Conservation (phyloP, 2,113 vertebrate species). For the Sylvia atricapilla region DNA sequence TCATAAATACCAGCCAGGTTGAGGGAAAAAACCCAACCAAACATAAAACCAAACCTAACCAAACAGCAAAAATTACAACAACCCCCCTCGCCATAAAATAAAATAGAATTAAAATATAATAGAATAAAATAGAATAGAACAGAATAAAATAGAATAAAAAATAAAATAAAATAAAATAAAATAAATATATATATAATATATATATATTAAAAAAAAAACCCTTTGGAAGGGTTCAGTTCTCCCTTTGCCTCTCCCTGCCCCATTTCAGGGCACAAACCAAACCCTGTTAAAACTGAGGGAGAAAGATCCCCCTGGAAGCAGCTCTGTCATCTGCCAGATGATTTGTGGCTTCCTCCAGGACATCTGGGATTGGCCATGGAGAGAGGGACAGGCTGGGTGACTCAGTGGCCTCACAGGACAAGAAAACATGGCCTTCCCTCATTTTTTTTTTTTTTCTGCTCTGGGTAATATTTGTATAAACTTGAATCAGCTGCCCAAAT, state of each 20-base stretch:
- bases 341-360: constrained; percentile 6
- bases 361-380: background rate
- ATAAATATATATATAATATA: no score
- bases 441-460: background rate
- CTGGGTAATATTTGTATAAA: background rate
- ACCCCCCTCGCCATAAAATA: no score
- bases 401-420: background rate
- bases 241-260: background rate
- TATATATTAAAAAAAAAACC: no score
- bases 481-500: background rate
- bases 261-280: background rate
- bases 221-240: background rate
- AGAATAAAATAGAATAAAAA: no score
- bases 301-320: background rate
- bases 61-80: no score
- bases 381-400: background rate
- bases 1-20: background rate
- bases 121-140: no score
- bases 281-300: background rate
- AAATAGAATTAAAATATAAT: no score
- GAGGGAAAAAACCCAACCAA: background rate
- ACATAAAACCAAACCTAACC: background rate
- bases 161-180: no score
- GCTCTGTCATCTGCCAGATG: constrained; percentile 1
- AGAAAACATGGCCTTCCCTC: background rate